These are phyloP conservation scores for Trematocara stigmaticum DNA, from an alignment of 2,113 vertebrate genomes.

Conservation along the genomic window DNA sequence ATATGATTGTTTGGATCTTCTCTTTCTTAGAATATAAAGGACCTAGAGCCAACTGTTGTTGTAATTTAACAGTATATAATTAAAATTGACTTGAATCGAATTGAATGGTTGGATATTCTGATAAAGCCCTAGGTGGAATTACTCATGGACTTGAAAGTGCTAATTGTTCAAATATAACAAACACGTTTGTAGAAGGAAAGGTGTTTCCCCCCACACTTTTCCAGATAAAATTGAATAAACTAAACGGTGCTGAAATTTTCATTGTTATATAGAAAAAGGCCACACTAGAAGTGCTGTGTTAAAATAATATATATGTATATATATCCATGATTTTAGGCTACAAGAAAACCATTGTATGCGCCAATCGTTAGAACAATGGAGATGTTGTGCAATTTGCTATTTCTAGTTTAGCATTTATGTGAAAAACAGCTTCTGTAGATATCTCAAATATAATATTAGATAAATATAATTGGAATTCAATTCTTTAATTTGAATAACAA, in stretches of 20 bases:
- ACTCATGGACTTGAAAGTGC: neutral
- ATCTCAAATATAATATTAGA: neutral
- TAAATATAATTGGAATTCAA: neutral
- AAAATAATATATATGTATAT: neutral
- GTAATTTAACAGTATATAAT: neutral
- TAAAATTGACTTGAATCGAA: neutral
- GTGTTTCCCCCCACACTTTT: neutral
- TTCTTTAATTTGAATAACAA: neutral
- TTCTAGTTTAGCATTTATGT: neutral
- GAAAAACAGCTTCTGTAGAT: neutral
- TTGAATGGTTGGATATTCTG: neutral
- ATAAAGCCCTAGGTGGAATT: neutral
- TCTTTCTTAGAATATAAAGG: neutral
- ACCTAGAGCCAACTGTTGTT: neutral
- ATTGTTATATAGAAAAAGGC: neutral
- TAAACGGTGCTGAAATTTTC: neutral
- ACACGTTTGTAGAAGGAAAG: neutral
- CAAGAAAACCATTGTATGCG: neutral
- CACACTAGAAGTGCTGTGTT: neutral
- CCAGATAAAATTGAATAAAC: neutral
- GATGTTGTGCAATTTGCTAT: neutral
- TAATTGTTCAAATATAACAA: neutral
- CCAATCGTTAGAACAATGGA: too few relatives aligned
- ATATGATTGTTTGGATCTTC: accelerated
- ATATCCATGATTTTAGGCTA: neutral